Evolutionary conservation across 2,113 vertebrate species (phyloP).

Genomic region (Pteronura brasiliensis): DNA sequence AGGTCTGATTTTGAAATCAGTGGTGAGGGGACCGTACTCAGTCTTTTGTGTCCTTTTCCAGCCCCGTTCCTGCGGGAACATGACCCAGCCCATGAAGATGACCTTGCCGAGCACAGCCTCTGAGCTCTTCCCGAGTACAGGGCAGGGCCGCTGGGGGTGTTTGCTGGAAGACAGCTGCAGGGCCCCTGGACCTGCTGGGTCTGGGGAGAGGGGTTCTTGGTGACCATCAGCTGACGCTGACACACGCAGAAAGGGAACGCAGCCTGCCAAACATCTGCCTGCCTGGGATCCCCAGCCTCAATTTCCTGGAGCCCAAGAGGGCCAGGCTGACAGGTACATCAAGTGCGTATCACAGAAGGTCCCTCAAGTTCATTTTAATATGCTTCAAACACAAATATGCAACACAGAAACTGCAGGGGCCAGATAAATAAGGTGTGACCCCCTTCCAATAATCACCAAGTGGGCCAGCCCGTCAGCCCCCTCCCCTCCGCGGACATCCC

Average conservation of each 20-base stretch:
- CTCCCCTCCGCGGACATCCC: background rate
- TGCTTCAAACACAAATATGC: conserved; percentile 67
- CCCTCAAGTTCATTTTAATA: conserved; percentile 72
- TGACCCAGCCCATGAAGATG: background rate
- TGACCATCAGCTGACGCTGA: background rate
- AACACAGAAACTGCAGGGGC: conserved; percentile 54
- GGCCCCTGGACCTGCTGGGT: background rate
- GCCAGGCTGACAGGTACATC: background rate
- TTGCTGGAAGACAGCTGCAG: fast-evolving
- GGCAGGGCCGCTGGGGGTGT: too few species aligned
- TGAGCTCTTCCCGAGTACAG: background rate
- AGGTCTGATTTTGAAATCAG: background rate
- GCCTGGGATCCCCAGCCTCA: background rate
- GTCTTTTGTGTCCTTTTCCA: background rate
- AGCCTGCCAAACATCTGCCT: background rate
- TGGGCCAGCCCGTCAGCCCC: background rate
- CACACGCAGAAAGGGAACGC: background rate
- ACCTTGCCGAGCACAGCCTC: background rate
- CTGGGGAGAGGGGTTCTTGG: background rate
- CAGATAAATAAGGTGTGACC: background rate
- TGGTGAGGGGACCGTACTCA: background rate
- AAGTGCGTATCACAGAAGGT: background rate
- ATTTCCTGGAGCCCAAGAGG: background rate
- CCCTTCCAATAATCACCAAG: background rate
- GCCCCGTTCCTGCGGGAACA: fast-evolving